phyloP scores from a whole-genome alignment of 30 jellyfish, hydroid and myxozoan species.

The Hydractinia echinata region DNA sequence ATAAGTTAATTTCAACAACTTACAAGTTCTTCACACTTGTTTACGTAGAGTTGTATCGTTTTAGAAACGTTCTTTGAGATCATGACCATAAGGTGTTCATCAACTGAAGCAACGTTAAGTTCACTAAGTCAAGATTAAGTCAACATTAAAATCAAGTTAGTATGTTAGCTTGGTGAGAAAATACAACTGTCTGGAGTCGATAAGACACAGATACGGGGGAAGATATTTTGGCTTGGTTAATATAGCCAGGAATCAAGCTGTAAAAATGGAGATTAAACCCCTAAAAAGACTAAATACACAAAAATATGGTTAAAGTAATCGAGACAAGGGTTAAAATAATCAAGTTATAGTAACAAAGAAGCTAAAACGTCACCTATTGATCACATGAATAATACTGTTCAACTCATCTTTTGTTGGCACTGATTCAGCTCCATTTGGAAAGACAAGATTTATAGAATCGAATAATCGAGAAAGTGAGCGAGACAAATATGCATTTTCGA shows the following conservation, averaged over 20 bases:
- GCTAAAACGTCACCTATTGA: constrained; percentile 52
- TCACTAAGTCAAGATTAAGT: constrained; percentile 47
- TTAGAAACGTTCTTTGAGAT: constrained; percentile 81
- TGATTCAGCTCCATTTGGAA: constrained; percentile 70
- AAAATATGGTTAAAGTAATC: too few species aligned
- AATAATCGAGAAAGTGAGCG: constrained; percentile 78
- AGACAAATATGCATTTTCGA: constrained; percentile 79
- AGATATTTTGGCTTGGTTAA: too few species aligned
- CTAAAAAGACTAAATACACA: too few species aligned
- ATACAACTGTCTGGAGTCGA: too few species aligned
- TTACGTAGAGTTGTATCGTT: constrained; percentile 77
- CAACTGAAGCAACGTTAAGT: constrained; percentile 83
- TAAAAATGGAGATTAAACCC: too few species aligned
- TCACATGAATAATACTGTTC: constrained; percentile 64
- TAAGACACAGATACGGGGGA: too few species aligned
- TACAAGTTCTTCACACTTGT: constrained; percentile 91
- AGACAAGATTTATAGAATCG: constrained; percentile 89
- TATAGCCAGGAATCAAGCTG: too few species aligned
- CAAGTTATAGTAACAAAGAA: background rate
- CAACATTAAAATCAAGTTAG: too few species aligned
- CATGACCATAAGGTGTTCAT: constrained; percentile 61
- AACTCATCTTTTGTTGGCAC: constrained; percentile 88
- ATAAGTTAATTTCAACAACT: background rate
- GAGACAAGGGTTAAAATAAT: too few species aligned
- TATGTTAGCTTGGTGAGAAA: too few species aligned